Evolutionary conservation across 92 coral and sea anemone species (phyloP).

Genomic region (Heliopora coerulea): DNA sequence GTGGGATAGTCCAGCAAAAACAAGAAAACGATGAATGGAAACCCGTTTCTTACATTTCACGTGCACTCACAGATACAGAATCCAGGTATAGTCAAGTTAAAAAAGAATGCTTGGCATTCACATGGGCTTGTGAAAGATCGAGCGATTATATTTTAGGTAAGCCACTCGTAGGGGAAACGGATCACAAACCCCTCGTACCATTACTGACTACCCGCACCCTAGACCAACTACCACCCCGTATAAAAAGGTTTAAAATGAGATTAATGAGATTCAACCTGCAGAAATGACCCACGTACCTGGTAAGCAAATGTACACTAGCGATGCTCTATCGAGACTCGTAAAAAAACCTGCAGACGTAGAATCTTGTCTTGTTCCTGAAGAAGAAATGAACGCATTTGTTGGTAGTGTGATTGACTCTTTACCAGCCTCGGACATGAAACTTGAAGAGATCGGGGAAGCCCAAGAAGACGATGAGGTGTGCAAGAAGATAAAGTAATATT

Average conservation of each 20-base stretch:
- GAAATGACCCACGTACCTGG: constrained; percentile 43
- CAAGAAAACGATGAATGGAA: constrained; percentile 47
- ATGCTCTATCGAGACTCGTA: constrained; percentile 37
- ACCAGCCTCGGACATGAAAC: constrained; percentile 45
- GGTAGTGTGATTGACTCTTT: constrained; percentile 43
- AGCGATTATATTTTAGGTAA: constrained; percentile 42
- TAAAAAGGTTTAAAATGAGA: constrained; percentile 38
- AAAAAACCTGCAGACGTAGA: constrained; percentile 14
- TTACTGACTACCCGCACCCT: constrained; percentile 38
- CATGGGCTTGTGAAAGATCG: constrained; percentile 36
- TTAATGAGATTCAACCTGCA: constrained; percentile 38
- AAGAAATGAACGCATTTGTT: constrained; percentile 42
- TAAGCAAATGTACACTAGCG: constrained; percentile 41
- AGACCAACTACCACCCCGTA: constrained; percentile 43
- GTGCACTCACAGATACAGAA: constrained; percentile 46
- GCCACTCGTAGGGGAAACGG: constrained; percentile 15
- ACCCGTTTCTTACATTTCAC: constrained; percentile 39
- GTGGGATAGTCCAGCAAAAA: constrained; percentile 50
- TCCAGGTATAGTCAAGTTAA: constrained; percentile 41
- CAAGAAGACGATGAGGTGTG: constrained; percentile 54
- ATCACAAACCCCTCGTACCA: constrained; percentile 32
- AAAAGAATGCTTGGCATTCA: constrained; percentile 25
- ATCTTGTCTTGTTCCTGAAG: constrained; percentile 18
- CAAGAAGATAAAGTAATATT: constrained; percentile 24
- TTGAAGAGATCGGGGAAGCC: constrained; percentile 39